A percentile compares a stretch with the other conserved stretches of the same genome.
These are phyloP conservation scores for Strix occidentalis DNA, from an alignment of 2,797 vertebrate species.

Conservation along the genomic window DNA sequence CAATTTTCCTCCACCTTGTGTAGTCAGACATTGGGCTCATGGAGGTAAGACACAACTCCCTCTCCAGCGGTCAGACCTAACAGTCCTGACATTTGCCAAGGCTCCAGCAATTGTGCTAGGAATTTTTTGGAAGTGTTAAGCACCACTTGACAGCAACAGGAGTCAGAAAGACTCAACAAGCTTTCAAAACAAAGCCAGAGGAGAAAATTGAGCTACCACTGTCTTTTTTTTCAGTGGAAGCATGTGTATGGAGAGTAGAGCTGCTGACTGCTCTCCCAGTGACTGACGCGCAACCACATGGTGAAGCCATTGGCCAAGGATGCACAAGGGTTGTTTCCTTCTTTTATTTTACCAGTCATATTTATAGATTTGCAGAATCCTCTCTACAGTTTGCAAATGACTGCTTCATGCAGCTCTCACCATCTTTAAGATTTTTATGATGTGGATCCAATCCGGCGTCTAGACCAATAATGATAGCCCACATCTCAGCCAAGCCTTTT, in stretches of 20 bases:
- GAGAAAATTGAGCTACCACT: neutral
- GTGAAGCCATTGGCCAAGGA: neutral
- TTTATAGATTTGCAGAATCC: neutral
- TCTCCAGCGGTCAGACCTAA: neutral
- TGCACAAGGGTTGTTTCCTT: neutral
- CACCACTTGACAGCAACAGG: neutral
- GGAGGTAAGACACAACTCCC: neutral
- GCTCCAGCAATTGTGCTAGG: neutral
- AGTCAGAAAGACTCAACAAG: neutral
- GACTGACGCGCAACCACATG: neutral
- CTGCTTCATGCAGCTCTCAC: neutral
- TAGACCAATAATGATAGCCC: constrained; percentile 72
- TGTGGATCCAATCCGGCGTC: constrained; percentile 56
- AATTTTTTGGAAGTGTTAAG: constrained; percentile 12
- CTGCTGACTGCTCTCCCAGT: neutral
- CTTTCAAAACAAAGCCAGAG: constrained; percentile 10
- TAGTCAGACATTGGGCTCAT: neutral
- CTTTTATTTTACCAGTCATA: neutral
- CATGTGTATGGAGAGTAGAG: neutral
- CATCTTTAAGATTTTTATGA: constrained; percentile 59
- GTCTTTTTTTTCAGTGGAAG: neutral
- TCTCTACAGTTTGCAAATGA: neutral
- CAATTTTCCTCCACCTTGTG: neutral
- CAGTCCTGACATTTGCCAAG: neutral
- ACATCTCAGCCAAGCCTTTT: constrained; percentile 62